Evolutionary conservation across 2,888 invertebrate species (phyloP).

Genomic region (Crioceris asparagi): DNA sequence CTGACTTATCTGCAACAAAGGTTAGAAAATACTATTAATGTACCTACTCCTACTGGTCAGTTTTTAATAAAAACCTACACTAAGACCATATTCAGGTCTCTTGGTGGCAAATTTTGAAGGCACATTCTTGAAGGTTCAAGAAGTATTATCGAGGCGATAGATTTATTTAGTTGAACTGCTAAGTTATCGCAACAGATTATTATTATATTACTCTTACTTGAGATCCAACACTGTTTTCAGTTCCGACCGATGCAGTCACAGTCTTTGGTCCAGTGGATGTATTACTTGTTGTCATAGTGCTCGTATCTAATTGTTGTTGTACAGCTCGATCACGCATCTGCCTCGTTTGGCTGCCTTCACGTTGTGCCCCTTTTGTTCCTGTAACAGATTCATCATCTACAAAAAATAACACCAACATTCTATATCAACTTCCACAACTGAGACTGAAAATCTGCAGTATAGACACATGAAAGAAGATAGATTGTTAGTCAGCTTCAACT

Average conservation of each 20-base stretch:
- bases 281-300: slow-evolving; percentile 55
- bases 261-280: slow-evolving; percentile 53
- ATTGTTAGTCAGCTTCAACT: too few relatives aligned
- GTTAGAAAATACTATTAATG: too few relatives aligned
- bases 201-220: slow-evolving; percentile 34
- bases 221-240: slow-evolving; percentile 59
- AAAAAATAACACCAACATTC: too few relatives aligned
- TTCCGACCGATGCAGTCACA: slow-evolving; percentile 55
- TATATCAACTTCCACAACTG: too few relatives aligned
- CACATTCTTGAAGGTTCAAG: too few relatives aligned
- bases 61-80: too few relatives aligned
- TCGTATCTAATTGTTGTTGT: slow-evolving; percentile 65
- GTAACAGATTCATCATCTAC: too few relatives aligned
- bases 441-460: too few relatives aligned
- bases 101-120: too few relatives aligned
- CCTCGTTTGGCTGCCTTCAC: slow-evolving; percentile 34
- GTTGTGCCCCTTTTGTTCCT: slow-evolving; percentile 38
- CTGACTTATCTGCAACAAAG: slow-evolving; percentile 33
- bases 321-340: slow-evolving; percentile 37
- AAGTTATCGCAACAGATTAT: too few relatives aligned
- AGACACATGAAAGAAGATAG: slow-evolving; percentile 3
- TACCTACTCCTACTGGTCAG: too few relatives aligned
- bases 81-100: too few relatives aligned
- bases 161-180: background rate
- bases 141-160: background rate